Base-by-base conservation (phyloP, 2,113 vertebrate genomes). In the Larimichthys crocea region DNA sequence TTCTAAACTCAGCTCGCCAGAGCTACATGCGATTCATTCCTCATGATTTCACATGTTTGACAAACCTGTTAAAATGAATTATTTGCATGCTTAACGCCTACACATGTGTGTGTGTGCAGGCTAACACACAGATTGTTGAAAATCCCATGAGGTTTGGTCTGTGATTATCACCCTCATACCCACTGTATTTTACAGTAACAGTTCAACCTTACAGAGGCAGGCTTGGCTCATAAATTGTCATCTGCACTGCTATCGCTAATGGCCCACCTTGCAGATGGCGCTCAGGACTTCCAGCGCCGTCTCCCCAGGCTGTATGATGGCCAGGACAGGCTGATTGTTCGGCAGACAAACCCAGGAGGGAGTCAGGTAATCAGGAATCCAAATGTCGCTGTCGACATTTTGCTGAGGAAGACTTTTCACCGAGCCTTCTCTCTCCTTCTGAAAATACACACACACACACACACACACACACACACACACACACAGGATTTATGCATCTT, bases 291-390 rank as follows among this genome's bases (percentile, higher is more conserved):
- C 97, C 87, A 96, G 79, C 0, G 96, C 90, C 0, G 96, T 96
- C 92, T 98, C 97, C 1, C 96, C 97, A 0, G 98, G 97, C 56
- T 96, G 96, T 80, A 99, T 92, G 17, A 97, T 95, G 0, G 94
- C 96, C 93, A 99, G 92, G 24, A 96, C 96, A 0, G 98, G 96
- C 91, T 96, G 96, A 86, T 98, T 96, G 79, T 96, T 96, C 0
- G 98, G 98, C 83, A 99, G 93, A 92, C 96, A 97, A 76, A 99
- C 98, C 98, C 98, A 99, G 79, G 98, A 99, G 0, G 98, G 98
- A 0, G 94, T 94, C 90, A 99, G 96, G 91, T 96, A 96, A 75
- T 99, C 97, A 0, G 96, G 96, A 72, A 97, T 96, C 98, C 98
- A 99, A 67, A 98, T 96, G 63, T 98, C 97, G 16, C 94, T 96